A percentile compares a stretch with the other conserved stretches of the same genome.
Conservation (phyloP, 1,140 invertebrate species). For the Micrasema minimum region DNA sequence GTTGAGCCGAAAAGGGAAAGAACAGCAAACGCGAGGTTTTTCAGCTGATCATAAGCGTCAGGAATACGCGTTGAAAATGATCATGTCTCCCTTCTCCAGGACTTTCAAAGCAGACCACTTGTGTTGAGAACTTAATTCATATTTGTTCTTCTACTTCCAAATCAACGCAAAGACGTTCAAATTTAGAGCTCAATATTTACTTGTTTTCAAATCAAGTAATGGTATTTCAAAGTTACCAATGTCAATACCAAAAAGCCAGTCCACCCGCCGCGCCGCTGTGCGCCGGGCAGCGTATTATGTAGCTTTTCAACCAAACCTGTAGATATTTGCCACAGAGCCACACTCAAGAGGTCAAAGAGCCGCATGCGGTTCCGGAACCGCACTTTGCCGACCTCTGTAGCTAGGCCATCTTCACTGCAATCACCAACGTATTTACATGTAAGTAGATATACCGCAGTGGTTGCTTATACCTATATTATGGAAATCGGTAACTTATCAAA, state of each 20-base stretch:
- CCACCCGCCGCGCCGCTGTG: not conserved
- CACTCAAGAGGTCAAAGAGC: not conserved
- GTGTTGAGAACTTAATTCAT: constrained; percentile 4
- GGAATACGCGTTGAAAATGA: constrained; percentile 36
- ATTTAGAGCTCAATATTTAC: constrained; percentile 14
- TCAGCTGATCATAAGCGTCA: constrained; percentile 40
- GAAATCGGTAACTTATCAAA: too few species aligned
- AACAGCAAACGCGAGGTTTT: too few species aligned
- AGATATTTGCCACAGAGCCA: not conserved
- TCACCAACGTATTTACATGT: too few species aligned
- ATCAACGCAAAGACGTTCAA: too few species aligned
- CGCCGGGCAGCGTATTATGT: not conserved
- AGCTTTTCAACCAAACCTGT: not conserved
- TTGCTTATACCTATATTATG: too few species aligned
- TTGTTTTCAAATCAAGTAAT: constrained; percentile 10
- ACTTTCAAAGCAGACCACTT: constrained; percentile 29
- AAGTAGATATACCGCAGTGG: too few species aligned
- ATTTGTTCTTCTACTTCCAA: not conserved
- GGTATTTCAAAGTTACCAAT: not conserved
- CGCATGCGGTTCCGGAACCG: not conserved
- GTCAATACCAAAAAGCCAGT: not conserved
- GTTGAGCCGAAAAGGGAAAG: too few species aligned
- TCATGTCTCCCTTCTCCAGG: constrained; percentile 41
- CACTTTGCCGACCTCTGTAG: not conserved
- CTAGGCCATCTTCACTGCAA: too few species aligned